phyloP scores from a whole-genome alignment of 2,888 invertebrate genomes.

The Desoria tigrina region DNA sequence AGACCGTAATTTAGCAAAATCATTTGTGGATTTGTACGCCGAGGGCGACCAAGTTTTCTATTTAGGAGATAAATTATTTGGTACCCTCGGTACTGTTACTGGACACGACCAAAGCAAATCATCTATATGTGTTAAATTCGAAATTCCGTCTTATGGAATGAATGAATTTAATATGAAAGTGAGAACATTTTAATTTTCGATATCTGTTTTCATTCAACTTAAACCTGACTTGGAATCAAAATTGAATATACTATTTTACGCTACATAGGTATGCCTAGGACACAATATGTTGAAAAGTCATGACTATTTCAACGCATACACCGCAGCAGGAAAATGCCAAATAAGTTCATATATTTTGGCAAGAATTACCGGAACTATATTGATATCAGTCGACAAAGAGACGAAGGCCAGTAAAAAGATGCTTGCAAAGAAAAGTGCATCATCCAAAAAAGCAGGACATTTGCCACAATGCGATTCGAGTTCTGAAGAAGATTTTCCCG shows the following conservation, averaged over 20 bases:
- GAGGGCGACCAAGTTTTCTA: conserved; percentile 48
- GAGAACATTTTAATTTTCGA: conserved; percentile 5
- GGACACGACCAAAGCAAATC: conserved; percentile 40
- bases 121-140: conserved; percentile 38
- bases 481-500: conserved; percentile 44
- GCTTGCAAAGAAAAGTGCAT: conserved; percentile 13
- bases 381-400: conserved; percentile 62
- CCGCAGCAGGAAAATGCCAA: conserved; percentile 59
- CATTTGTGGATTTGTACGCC: conserved; percentile 41
- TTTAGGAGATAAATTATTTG: conserved; percentile 43
- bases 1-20: conserved; percentile 36
- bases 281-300: conserved; percentile 36
- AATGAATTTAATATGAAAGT: conserved; percentile 11
- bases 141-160: conserved; percentile 6
- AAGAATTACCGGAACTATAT: conserved; percentile 82
- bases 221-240: too few species aligned
- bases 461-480: conserved; percentile 28
- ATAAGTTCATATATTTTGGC: conserved; percentile 67
- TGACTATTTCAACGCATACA: conserved; percentile 36
- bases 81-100: conserved; percentile 42
- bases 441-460: conserved; percentile 11
- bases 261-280: conserved; percentile 26
- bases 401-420: conserved; percentile 43
- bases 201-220: not conserved
- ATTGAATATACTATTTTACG: not conserved